Percentiles rank a stretch among this genome's conserved stretches.
phyloP scores from a whole-genome alignment of 2,888 invertebrate genomes.

The Norana najaformis region DNA sequence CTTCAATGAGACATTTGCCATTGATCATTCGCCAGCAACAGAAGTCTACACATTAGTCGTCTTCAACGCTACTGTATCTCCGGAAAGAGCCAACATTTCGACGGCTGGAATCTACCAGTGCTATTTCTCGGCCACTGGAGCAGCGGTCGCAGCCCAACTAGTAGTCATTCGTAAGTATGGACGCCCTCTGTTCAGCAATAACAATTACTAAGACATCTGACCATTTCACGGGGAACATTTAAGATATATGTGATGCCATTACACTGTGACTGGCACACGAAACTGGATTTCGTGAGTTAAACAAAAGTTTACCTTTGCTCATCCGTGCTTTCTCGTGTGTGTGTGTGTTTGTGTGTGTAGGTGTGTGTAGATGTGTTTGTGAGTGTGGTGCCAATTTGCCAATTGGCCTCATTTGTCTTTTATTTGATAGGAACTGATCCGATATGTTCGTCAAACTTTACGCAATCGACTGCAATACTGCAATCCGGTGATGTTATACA shows the following conservation, averaged over 20 bases:
- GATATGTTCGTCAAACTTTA: background rate
- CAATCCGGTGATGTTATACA: background rate
- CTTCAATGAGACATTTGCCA: background rate
- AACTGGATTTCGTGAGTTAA: too few relatives aligned
- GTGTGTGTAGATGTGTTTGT: too few relatives aligned
- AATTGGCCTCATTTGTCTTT: background rate
- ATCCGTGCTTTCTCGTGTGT: too few relatives aligned
- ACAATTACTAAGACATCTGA: background rate
- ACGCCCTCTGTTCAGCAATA: background rate
- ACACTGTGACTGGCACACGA: background rate
- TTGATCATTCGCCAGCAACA: background rate
- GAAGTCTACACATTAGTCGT: background rate
- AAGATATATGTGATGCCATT: too few relatives aligned
- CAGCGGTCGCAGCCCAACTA: background rate
- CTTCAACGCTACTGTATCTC: background rate
- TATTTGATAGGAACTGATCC: background rate
- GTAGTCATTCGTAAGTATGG: background rate
- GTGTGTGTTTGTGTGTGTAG: too few relatives aligned
- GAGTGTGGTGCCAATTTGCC: too few relatives aligned
- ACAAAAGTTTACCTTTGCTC: background rate
- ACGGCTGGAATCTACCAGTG: background rate
- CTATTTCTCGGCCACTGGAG: background rate
- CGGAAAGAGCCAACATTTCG: background rate
- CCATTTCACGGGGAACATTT: background rate
- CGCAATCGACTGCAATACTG: too few relatives aligned